Conservation (phyloP, 1,140 invertebrate genomes). For the Aphelinus atriplicis region DNA sequence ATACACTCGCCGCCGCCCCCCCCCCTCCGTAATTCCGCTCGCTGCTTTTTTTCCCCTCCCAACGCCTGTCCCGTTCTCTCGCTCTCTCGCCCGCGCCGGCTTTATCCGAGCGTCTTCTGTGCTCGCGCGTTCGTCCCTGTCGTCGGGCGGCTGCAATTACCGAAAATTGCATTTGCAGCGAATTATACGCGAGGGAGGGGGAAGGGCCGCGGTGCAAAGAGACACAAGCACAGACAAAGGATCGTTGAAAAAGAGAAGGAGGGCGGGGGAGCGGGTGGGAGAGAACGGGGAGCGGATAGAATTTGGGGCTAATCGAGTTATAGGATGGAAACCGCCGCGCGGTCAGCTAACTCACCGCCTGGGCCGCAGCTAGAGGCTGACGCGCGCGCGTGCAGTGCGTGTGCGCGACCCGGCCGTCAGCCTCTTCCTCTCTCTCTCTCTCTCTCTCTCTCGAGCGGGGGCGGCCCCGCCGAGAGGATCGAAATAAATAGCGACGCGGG, state of each 20-base stretch:
- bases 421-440: too few species aligned
- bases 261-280: background rate
- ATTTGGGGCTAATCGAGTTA: slow-evolving; percentile 60
- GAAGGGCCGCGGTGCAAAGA: slow-evolving; percentile 19
- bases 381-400: background rate
- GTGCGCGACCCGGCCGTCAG: slow-evolving; percentile 23
- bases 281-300: slow-evolving; percentile 40
- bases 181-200: slow-evolving; percentile 51
- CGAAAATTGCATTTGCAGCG: slow-evolving; percentile 57
- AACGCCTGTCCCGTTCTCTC: slow-evolving; percentile 14
- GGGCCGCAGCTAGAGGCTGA: slow-evolving; percentile 47
- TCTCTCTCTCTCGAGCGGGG: slow-evolving; percentile 1
- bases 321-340: slow-evolving; percentile 58
- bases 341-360: slow-evolving; percentile 57
- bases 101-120: slow-evolving; percentile 19
- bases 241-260: slow-evolving; percentile 36
- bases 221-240: slow-evolving; percentile 30
- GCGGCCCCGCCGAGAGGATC: slow-evolving; percentile 43
- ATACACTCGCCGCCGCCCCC: background rate
- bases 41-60: slow-evolving; percentile 1
- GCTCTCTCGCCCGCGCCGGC: slow-evolving; percentile 8
- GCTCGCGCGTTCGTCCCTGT: slow-evolving; percentile 36
- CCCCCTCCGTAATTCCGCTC: slow-evolving; percentile 17
- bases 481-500: slow-evolving; percentile 49
- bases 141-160: slow-evolving; percentile 52